These are phyloP conservation scores for Graphium colonna DNA, from an alignment of 2,888 invertebrate genomes.

Conservation along the genomic window DNA sequence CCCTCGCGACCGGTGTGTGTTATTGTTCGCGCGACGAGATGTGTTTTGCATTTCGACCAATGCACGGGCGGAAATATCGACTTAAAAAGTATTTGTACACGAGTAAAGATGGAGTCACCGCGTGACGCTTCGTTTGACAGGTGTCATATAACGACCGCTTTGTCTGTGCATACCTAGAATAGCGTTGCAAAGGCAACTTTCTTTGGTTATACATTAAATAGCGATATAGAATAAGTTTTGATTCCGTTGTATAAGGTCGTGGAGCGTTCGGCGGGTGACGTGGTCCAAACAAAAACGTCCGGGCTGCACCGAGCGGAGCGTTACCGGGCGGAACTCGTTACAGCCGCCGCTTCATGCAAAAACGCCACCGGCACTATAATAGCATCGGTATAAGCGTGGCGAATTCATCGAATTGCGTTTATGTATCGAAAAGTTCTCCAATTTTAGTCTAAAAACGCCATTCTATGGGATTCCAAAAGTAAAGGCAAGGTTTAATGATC, in stretches of 20 bases:
- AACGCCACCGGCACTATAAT: background rate
- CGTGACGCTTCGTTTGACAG: background rate
- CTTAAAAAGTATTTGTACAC: conserved; percentile 8
- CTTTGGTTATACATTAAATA: background rate
- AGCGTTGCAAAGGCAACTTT: background rate
- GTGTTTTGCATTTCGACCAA: background rate
- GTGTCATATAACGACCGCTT: background rate
- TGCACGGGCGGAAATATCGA: background rate
- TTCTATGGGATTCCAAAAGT: too few relatives aligned
- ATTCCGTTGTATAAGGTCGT: background rate
- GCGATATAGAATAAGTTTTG: background rate
- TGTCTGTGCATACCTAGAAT: background rate
- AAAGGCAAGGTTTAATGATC: too few relatives aligned
- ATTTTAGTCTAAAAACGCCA: too few relatives aligned
- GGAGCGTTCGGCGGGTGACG: background rate
- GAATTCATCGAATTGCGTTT: background rate
- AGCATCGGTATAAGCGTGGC: background rate
- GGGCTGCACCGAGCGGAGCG: background rate
- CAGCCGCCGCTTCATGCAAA: background rate
- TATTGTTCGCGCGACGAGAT: background rate
- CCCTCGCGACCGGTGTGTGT: too few relatives aligned
- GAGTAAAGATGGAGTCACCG: background rate
- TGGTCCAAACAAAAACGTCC: background rate
- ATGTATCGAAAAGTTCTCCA: too few relatives aligned
- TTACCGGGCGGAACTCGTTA: conserved; percentile 3